A percentile compares a stretch with the other conserved stretches of the same genome.
These are phyloP conservation scores for Pocota personata DNA, from an alignment of 2,888 invertebrate genomes.

Conservation along the genomic window DNA sequence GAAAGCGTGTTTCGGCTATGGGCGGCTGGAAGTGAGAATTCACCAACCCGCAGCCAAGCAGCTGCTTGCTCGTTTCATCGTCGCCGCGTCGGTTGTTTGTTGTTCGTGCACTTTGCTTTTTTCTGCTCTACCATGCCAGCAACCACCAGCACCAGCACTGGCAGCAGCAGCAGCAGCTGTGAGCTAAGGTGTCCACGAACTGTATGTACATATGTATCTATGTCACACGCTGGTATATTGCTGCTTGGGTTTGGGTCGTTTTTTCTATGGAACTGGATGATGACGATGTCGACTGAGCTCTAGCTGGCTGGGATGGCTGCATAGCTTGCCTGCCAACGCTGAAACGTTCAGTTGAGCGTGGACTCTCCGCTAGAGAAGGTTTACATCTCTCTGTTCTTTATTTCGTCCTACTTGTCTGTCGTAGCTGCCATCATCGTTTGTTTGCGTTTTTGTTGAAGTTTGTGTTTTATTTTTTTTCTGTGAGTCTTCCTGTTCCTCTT, in stretches of 20 bases:
- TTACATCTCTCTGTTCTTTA: constrained; percentile 31
- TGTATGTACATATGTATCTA: constrained; percentile 44
- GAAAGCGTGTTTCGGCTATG: constrained; percentile 73
- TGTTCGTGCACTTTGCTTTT: constrained; percentile 62
- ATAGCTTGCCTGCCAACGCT: constrained; percentile 70
- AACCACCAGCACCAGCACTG: constrained; percentile 50
- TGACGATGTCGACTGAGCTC: constrained; percentile 55
- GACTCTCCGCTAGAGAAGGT: constrained; percentile 72
- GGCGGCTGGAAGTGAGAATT: constrained; percentile 71
- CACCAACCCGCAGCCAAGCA: constrained; percentile 66
- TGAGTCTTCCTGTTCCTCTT: constrained; percentile 57
- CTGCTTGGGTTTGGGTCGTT: constrained; percentile 61
- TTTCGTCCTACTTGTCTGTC: constrained; percentile 12
- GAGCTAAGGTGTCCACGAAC: constrained; percentile 72
- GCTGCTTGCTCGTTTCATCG: constrained; percentile 69
- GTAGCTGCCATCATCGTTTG: constrained; percentile 20
- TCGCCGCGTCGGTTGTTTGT: constrained; percentile 39
- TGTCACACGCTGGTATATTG: constrained; percentile 61
- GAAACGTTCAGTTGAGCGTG: constrained; percentile 74
- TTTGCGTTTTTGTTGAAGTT: constrained; percentile 27
- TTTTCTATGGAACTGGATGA: constrained; percentile 70
- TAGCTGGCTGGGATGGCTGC: constrained; percentile 62
- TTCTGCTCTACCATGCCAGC: constrained; percentile 45
- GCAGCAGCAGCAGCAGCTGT: constrained; percentile 63
- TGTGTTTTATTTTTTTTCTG: constrained; percentile 8